Evolutionary conservation across 2,888 invertebrate species (phyloP).

Genomic region (Azorinus chamasolen): DNA sequence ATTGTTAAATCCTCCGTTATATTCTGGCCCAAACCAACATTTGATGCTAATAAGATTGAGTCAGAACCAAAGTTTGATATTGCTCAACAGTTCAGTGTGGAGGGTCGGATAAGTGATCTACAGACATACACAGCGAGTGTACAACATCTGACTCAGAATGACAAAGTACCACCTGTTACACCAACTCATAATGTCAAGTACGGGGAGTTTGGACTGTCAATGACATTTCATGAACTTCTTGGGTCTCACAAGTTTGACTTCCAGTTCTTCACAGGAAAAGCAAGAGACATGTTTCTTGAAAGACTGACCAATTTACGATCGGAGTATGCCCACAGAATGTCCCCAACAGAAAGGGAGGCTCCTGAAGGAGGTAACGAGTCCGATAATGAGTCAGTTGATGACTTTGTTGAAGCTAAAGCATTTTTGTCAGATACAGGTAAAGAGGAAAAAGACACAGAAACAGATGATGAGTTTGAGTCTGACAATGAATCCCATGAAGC

Average conservation of each 20-base stretch:
- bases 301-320: constrained; percentile 77
- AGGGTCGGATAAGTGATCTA: constrained; percentile 78
- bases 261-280: constrained; percentile 71
- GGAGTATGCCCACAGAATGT: constrained; percentile 79
- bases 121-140: constrained; percentile 66
- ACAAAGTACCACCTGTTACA: constrained; percentile 22
- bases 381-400: constrained; percentile 56
- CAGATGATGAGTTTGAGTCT: constrained; percentile 11
- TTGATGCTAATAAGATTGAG: constrained; percentile 70
- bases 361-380: constrained; percentile 82
- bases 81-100: constrained; percentile 79
- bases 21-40: constrained; percentile 82
- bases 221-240: constrained; percentile 72
- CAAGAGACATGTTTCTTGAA: constrained; percentile 77
- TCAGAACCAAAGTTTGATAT: constrained; percentile 73
- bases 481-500: constrained; percentile 36
- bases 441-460: background rate
- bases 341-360: constrained; percentile 76
- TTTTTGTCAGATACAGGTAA: background rate
- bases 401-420: background rate
- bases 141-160: background rate
- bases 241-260: constrained; percentile 71
- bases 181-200: constrained; percentile 57
- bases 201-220: constrained; percentile 68
- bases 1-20: constrained; percentile 77